Evolutionary conservation across 2,113 vertebrate genomes (phyloP).

Genomic region (Prietella phreatophila): DNA sequence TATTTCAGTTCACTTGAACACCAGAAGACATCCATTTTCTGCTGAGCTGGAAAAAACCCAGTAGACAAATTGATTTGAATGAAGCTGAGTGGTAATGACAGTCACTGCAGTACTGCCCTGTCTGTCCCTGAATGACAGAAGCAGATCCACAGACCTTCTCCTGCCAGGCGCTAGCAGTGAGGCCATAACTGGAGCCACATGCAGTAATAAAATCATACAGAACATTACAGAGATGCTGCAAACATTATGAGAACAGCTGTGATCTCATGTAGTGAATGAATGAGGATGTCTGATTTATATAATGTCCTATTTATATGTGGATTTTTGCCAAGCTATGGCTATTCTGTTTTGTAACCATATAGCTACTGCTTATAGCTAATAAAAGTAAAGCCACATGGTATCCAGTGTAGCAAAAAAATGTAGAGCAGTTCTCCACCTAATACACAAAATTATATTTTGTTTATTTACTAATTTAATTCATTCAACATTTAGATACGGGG

Average conservation of each 20-base stretch:
- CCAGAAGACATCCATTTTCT: constrained; percentile 18
- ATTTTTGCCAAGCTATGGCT: neutral
- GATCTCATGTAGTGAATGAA: neutral
- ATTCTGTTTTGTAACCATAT: neutral
- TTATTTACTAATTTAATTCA: neutral
- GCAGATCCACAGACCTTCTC: constrained; percentile 1
- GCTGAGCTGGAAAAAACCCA: constrained; percentile 16
- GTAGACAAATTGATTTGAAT: constrained; percentile 14
- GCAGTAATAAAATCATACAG: constrained; percentile 10
- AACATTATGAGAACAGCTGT: neutral
- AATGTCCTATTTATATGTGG: neutral
- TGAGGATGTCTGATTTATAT: neutral
- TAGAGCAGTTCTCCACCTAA: too few species aligned
- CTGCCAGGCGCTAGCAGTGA: neutral
- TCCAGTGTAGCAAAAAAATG: neutral
- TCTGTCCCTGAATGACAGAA: constrained; percentile 21
- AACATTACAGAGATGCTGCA: neutral
- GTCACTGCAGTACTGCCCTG: constrained; percentile 19
- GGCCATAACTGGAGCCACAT: neutral
- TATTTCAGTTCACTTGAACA: neutral
- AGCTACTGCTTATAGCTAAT: neutral
- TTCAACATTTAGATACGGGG: neutral
- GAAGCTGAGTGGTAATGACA: constrained; percentile 20
- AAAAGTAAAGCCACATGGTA: neutral
- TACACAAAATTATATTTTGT: neutral